Base-by-base conservation (phyloP, 2,888 invertebrate genomes). In the Andrena praecox region DNA sequence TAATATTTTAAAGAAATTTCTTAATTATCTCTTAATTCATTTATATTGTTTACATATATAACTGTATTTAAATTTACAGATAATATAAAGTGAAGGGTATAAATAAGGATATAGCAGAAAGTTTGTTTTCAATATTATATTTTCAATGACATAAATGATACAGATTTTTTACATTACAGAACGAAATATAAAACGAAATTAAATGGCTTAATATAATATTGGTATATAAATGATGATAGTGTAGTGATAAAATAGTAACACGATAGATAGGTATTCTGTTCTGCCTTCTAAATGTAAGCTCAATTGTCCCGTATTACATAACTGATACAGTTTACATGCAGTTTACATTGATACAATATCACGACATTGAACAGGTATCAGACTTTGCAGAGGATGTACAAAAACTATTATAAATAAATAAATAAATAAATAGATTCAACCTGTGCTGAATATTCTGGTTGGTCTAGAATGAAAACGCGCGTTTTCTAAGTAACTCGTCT, bases 371-470 rank as follows among this genome's bases (percentile, higher is more conserved):
- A 60, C 31, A 33, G 42, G 24, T 70, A 54, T 79, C 86, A 82
- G 72, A 81, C 79, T 87, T 85, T 33, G 68, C 29, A 29, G 63
- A 80, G 42, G 20, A 42, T 42, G 63, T 12, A 56, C 76, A 75
- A 16, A 64, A 74, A 56, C 50, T 68, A 82, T 59, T 56, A 72
- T 71, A 73, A 74, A 81, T 79, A 86, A 86, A 86, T 87, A 85
- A 86, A 86, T 87, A 85, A 87, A 88, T 88, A 85, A 83, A 76
- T 85, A 80, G 83, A 76, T 75, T 42, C 42, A 42, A 76, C 75
- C 73, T 60, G 78, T 31, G n/a, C 80, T n/a, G 16, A 8, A 7
- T n/a, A n/a, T 67, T 27, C 24, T 56, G 20, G 59, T 75, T 88
- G 75, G 54, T 73, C 70, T 85, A 62, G 42, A 71, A 66, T 74